Conservation (phyloP, 2,113 vertebrate genomes). For the Trematocara zebra region DNA sequence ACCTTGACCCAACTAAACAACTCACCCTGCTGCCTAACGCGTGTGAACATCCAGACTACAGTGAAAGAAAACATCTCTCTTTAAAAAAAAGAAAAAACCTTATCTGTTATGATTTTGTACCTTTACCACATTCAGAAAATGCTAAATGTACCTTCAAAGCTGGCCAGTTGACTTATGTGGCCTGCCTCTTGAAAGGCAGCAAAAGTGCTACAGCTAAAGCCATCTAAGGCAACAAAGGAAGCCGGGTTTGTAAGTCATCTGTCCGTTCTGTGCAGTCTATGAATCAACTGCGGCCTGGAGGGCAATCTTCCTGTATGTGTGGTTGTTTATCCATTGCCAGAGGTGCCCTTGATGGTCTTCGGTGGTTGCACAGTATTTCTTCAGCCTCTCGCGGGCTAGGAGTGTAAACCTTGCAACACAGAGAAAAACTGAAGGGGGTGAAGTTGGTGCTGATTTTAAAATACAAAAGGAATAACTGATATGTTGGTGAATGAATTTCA, state of each 20-base stretch:
- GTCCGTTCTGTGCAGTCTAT: slow-evolving; percentile 6
- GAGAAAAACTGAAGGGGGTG: not conserved
- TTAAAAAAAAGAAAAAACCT: not conserved
- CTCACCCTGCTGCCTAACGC: not conserved
- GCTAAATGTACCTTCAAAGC: not conserved
- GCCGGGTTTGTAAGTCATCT: slow-evolving; percentile 23
- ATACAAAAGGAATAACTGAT: not conserved
- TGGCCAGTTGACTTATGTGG: slow-evolving; percentile 7
- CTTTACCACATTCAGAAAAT: not conserved
- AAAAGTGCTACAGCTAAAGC: slow-evolving; percentile 15
- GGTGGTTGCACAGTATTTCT: slow-evolving; percentile 24
- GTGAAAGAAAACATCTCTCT: not conserved
- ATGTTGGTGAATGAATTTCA: not conserved
- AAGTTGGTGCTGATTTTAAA: not conserved
- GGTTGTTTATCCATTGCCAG: slow-evolving; percentile 51
- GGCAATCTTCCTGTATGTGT: slow-evolving; percentile 10
- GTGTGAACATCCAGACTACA: not conserved
- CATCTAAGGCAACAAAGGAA: slow-evolving; percentile 18
- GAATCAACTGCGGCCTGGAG: slow-evolving; percentile 31
- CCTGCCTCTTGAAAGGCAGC: slow-evolving; percentile 12
- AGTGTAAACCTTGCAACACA: slow-evolving; percentile 22
- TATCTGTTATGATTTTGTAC: not conserved
- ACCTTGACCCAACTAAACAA: not conserved
- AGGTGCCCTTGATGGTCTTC: slow-evolving; percentile 46
- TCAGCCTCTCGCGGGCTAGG: slow-evolving; percentile 1